Base-by-base conservation (phyloP, 2,113 vertebrate genomes). In the Chinchilla lanigera region DNA sequence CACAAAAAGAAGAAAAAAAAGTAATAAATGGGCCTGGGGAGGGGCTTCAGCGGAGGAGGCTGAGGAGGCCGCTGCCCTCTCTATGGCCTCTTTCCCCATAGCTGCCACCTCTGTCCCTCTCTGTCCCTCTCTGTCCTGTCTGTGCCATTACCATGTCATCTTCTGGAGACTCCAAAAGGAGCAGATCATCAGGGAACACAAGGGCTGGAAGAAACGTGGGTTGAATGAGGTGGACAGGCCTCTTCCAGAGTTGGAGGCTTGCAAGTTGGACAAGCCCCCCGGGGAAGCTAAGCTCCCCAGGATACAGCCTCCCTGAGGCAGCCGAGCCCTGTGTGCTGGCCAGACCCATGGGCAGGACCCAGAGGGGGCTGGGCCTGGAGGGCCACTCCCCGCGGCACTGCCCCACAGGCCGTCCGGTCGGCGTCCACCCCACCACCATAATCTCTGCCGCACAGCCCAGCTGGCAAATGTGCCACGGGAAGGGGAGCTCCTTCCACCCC, bases 401-500 rank as follows among this genome's bases (percentile, higher is more conserved):
- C 95, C 97, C 30, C 30, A 11, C n/a, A 78, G 0, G 95, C 78
- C 0, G 1, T 95, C 50, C 90, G 63, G 52, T 97, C 95, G 2
- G 9, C 96, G 4, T 97, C 97, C 54, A 83, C 1, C 47, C 97
- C 47, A 80, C 1, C 0, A 38, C 97, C 35, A 69, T 97, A 96
- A 12, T 92, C 20, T 97, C 96, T 0, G 38, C 90, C 7, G 81
- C 97, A 38, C 97, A 93, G 96, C 89, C 71, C 0, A 87, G 96
- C 61, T 96, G 97, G 97, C 89, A 75, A 0, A 19, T 93, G 88
- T 97, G 95, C 73, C 92, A 24, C 77, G 92, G 96, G 98, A 97
- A 98, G 97, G 97, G 97, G 7, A 92, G 98, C 30, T 75, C 16
- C 0, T 20, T 1, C 26, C 26, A 54, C 19, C 44, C 30, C 56